These are phyloP conservation scores for Clarias pachynema DNA, from an alignment of 2,797 vertebrate genomes.

Conservation along the genomic window DNA sequence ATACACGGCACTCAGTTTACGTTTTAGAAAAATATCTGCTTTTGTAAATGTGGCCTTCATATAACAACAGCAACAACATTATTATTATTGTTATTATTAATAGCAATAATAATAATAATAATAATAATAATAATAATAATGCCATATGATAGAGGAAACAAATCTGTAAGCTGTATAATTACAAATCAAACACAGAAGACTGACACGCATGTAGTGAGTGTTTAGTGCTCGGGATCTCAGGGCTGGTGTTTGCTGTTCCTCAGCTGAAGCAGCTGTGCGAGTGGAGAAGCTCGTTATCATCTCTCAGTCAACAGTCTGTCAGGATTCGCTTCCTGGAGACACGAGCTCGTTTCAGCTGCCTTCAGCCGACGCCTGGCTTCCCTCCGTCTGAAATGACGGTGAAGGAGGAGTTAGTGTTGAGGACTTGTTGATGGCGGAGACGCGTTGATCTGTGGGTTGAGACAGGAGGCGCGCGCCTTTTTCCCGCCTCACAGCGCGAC, in stretches of 20 bases:
- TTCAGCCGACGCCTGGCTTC: slow-evolving; percentile 50
- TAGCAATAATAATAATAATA: not conserved
- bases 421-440: slow-evolving; percentile 77
- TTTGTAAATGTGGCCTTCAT: no score
- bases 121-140: not conserved
- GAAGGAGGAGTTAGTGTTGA: slow-evolving; percentile 63
- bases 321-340: slow-evolving; percentile 53
- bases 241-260: slow-evolving; percentile 43
- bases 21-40: no score
- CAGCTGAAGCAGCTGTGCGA: slow-evolving; percentile 44
- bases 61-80: no score
- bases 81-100: no score
- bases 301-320: slow-evolving; percentile 47
- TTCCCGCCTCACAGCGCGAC: slow-evolving; percentile 7
- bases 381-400: slow-evolving; percentile 56
- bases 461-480: slow-evolving; percentile 51
- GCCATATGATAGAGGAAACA: not conserved
- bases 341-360: slow-evolving; percentile 48
- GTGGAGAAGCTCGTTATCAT: slow-evolving; percentile 47
- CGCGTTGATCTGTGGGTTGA: slow-evolving; percentile 62
- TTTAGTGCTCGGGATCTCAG: slow-evolving; percentile 19
- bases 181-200: no score
- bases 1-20: no score
- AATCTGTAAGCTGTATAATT: not conserved
- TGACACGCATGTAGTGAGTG: not conserved